Evolutionary conservation across 2,113 vertebrate species (phyloP), one percentile per base, ranked within the genome.

Genomic region (Actinemys pallida): DNA sequence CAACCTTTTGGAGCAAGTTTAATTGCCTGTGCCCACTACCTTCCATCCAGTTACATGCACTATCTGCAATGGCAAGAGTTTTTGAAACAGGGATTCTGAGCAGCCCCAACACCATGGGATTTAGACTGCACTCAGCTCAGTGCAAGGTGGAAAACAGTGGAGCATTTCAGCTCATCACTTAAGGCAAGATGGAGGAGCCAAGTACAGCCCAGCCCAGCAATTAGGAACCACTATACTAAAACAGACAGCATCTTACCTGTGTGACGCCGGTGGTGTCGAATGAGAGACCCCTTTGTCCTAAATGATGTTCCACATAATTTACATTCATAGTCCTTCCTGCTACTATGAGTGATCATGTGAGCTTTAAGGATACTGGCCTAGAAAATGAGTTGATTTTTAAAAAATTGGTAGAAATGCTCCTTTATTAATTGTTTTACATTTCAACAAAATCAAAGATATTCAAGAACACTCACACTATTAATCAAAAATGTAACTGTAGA

Each of bases 361-460:
- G 99, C 99, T 95, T 99, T 99, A 92, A 99, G 98, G 96, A 99
- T 99, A 98, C 99, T 99, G 83, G 98, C 98, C 99, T 99, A 59
- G 1, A 6, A 90, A 75, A 84, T 9, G 86, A 76, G 5, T 78
- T 52, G 10, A 35, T 52, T 80, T 82, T 88, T 62, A 59, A 80
- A n/a, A 35, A 82, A 45, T 52, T 0, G 0, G 45, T 56, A n/a
- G 76, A 72, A 65, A 12, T 0, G 25, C 6, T 72, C 65, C n/a
- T 24, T 57, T 39, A 39, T 39, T 24, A 45, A 16, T 27, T 6
- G 9, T 4, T 92, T 88, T 42, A 52, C 7, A 19, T 59, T 87
- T 92, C 50, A 83, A 3, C 76, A 14, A 14, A 8, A 9, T 42
- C 49, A 54, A 54, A 54, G 10, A 50, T 29, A n/a, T 29, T 10